phyloP scores from a whole-genome alignment of 2,888 invertebrate species.

The Orthosia incerta region DNA sequence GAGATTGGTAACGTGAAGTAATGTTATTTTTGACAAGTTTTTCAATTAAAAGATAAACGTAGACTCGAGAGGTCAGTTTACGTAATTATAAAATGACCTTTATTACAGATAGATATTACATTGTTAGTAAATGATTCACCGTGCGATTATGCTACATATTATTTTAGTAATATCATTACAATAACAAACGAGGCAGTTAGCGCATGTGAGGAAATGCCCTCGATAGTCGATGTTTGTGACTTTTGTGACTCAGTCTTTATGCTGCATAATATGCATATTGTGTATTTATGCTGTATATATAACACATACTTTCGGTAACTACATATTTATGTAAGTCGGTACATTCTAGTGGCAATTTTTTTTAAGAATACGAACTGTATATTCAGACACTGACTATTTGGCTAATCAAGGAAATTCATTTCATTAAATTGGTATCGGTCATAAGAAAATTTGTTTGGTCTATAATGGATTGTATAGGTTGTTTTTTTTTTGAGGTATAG shows the following conservation, averaged over 20 bases:
- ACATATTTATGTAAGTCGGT: neutral
- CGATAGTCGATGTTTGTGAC: slow-evolving; percentile 26
- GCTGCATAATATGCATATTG: neutral
- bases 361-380: too few relatives aligned
- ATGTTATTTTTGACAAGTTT: slow-evolving; percentile 5
- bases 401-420: too few relatives aligned
- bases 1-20: neutral
- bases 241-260: slow-evolving; percentile 21
- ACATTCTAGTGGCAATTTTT: too few relatives aligned
- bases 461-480: too few relatives aligned
- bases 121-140: slow-evolving; percentile 29
- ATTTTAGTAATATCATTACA: slow-evolving; percentile 5
- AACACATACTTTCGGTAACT: neutral
- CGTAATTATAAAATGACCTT: slow-evolving; percentile 14
- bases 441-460: too few relatives aligned
- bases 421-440: too few relatives aligned
- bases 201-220: slow-evolving; percentile 47
- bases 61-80: slow-evolving; percentile 9
- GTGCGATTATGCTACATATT: neutral
- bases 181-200: slow-evolving; percentile 7
- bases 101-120: neutral
- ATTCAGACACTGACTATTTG: too few relatives aligned
- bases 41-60: slow-evolving; percentile 7
- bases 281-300: too few relatives aligned
- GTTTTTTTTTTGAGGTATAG: too few relatives aligned